phyloP scores from a whole-genome alignment of 2,113 vertebrate genomes.

The Gallinago jamesoni region DNA sequence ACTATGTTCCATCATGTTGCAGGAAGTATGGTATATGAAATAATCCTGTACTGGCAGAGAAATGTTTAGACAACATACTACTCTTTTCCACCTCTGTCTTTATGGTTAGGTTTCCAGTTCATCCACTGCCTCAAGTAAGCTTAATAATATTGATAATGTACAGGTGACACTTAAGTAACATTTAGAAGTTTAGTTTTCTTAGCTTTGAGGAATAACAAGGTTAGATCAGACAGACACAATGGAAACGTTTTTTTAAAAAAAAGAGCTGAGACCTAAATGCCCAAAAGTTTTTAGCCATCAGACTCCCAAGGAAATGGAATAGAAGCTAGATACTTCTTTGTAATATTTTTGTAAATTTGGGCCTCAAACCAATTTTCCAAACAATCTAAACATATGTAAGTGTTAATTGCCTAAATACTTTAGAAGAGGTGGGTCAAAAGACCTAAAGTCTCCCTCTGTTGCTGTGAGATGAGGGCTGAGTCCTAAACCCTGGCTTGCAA shows the following conservation, averaged over 20 bases:
- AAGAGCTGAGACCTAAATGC: background rate
- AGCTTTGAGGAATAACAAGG: background rate
- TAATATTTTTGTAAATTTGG: background rate
- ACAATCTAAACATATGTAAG: background rate
- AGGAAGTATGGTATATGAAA: background rate
- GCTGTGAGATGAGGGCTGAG: background rate
- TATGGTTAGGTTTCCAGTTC: background rate
- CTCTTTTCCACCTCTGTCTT: background rate
- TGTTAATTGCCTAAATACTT: background rate
- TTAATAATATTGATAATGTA: background rate
- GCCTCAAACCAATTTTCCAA: background rate
- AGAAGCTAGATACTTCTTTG: background rate
- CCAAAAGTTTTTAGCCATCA: background rate
- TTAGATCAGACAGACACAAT: background rate
- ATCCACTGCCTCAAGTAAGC: background rate
- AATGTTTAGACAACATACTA: background rate
- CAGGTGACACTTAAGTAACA: background rate
- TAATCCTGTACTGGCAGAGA: background rate
- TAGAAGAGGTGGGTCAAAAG: background rate
- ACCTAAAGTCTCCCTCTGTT: background rate
- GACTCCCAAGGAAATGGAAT: background rate
- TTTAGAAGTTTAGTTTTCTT: background rate
- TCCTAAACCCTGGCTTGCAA: background rate
- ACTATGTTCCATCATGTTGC: background rate
- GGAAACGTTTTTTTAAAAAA: background rate